Evolutionary conservation across 2,797 vertebrate species (phyloP).

Genomic region (Peromyscus attwateri): DNA sequence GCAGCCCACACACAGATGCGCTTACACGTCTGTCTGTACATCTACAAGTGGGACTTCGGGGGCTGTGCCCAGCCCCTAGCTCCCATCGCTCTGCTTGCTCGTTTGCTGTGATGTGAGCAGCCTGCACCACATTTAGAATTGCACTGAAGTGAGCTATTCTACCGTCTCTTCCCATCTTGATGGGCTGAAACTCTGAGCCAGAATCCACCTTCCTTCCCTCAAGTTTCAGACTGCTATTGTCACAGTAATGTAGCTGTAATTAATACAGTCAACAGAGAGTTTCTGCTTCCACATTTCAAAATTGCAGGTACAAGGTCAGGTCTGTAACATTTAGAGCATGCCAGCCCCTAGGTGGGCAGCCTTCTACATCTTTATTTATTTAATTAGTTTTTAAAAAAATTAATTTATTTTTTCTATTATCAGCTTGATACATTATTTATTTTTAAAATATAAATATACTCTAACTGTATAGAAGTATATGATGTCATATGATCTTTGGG

Average conservation of each 20-base stretch:
- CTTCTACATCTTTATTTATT: background rate
- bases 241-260: background rate
- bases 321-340: background rate
- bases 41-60: background rate
- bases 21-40: too few species aligned
- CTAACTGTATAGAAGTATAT: background rate
- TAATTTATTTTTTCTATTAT: too few species aligned
- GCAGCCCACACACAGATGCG: background rate
- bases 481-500: background rate
- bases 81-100: background rate
- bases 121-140: background rate
- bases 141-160: background rate
- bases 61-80: background rate
- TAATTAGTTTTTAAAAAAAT: too few species aligned
- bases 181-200: background rate
- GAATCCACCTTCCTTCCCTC: background rate
- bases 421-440: background rate
- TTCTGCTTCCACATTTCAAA: background rate
- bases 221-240: background rate
- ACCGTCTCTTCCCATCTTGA: background rate
- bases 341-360: background rate
- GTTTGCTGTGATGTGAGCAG: background rate
- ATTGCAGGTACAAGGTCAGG: background rate
- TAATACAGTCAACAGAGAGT: background rate
- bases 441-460: background rate